These are phyloP conservation scores for Aurelia aurita DNA, from an alignment of 30 jellyfish, hydroid and myxozoan species.

Conservation along the genomic window DNA sequence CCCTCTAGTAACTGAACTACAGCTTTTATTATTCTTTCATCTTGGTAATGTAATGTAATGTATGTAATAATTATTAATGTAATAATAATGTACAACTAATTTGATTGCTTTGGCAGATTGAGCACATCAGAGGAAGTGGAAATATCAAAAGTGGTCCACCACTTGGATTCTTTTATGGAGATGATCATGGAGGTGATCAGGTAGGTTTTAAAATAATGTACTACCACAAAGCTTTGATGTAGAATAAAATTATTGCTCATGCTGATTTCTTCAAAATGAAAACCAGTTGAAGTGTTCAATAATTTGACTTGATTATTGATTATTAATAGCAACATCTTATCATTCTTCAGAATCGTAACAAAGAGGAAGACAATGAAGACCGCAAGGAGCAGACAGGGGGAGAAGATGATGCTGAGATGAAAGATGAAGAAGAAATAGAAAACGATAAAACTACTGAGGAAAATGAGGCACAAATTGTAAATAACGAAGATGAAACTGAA, in stretches of 20 bases:
- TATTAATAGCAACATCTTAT: no score
- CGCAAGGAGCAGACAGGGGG: neutral
- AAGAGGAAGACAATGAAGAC: neutral
- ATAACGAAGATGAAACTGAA: neutral
- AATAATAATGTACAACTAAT: no score
- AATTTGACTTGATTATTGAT: no score
- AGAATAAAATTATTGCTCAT: no score
- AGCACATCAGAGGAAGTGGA: slow-evolving; percentile 53
- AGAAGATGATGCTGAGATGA: neutral
- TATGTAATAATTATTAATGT: no score
- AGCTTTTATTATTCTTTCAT: no score
- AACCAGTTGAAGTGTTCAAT: no score
- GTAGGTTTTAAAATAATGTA: neutral
- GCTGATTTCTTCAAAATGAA: no score
- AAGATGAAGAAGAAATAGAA: neutral
- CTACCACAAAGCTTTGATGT: no score
- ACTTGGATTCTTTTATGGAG: slow-evolving; percentile 67
- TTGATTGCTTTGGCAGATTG: neutral
- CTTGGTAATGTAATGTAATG: no score
- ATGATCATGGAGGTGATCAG: slow-evolving; percentile 46
- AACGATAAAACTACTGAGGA: slow-evolving; percentile 2
- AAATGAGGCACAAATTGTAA: neutral
- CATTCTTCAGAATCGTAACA: no score
- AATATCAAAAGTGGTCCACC: slow-evolving; percentile 32
- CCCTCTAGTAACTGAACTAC: no score